Evolutionary conservation across 2,797 vertebrate genomes (phyloP).

Genomic region (Melanotaenia pygmaea): DNA sequence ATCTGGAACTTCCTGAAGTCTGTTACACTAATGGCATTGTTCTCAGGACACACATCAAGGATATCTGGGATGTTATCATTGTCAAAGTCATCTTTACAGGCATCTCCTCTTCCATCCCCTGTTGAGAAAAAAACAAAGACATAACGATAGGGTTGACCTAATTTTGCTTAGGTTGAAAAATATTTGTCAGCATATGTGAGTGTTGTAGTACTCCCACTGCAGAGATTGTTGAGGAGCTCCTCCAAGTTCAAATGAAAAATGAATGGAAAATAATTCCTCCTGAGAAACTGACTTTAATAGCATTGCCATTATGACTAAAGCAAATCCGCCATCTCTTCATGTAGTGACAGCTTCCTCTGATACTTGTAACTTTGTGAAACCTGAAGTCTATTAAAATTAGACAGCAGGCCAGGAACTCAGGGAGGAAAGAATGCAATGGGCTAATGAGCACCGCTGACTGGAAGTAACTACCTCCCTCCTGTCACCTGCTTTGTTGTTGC

Average conservation of each 20-base stretch:
- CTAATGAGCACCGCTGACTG: slow-evolving; percentile 59
- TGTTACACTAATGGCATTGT: slow-evolving; percentile 92
- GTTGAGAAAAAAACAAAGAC: slow-evolving; percentile 27
- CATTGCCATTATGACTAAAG: slow-evolving; percentile 58
- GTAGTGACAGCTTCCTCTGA: slow-evolving; percentile 73
- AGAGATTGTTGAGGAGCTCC: slow-evolving; percentile 22
- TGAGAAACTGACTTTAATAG: slow-evolving; percentile 52
- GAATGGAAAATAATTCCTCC: slow-evolving; percentile 59
- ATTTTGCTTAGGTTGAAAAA: slow-evolving; percentile 44
- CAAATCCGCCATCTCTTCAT: slow-evolving; percentile 67
- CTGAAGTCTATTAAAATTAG: slow-evolving; percentile 66
- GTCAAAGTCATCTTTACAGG: slow-evolving; percentile 98
- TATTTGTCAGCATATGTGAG: slow-evolving; percentile 34
- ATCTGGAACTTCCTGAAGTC: slow-evolving; percentile 99
- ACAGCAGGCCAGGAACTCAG: slow-evolving; percentile 46
- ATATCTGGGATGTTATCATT: slow-evolving; percentile 95
- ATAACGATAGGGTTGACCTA: slow-evolving; percentile 20
- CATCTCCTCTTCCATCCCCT: slow-evolving; percentile 96
- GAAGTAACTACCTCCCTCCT: slow-evolving; percentile 61
- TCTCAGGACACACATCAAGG: slow-evolving; percentile 95
- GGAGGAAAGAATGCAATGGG: slow-evolving; percentile 51
- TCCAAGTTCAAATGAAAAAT: slow-evolving; percentile 61
- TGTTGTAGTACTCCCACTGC: slow-evolving; percentile 43
- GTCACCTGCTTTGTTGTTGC: slow-evolving; percentile 60
- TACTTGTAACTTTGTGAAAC: slow-evolving; percentile 65